phyloP scores from a whole-genome alignment of 1,140 invertebrate genomes.

The Bombus superbus region DNA sequence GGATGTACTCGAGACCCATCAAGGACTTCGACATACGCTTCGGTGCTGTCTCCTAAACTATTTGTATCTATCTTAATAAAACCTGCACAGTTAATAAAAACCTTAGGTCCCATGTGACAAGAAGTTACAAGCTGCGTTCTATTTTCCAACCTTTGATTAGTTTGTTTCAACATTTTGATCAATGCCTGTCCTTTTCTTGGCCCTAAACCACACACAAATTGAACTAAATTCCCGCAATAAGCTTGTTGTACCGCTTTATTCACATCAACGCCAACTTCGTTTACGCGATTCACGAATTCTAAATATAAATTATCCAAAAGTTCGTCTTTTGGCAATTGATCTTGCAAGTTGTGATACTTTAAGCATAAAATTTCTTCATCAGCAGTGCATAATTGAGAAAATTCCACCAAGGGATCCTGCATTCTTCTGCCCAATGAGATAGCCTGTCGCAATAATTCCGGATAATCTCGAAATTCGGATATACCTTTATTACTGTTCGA shows the following conservation, averaged over 20 bases:
- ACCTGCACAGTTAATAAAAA: conserved; percentile 99
- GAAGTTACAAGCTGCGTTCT: conserved; percentile 96
- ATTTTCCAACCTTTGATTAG: conserved; percentile 96
- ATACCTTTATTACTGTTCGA: conserved; percentile 94
- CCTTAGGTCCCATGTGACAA: conserved; percentile 98
- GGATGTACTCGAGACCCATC: conserved; percentile 99
- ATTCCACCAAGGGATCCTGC: conserved; percentile 98
- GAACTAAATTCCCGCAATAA: conserved; percentile 94
- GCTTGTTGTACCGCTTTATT: conserved; percentile 95
- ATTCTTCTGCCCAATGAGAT: conserved; percentile 95
- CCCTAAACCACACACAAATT: conserved; percentile 99
- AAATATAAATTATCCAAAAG: conserved; percentile 92
- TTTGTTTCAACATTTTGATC: conserved; percentile 95
- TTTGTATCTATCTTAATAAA: conserved; percentile 99
- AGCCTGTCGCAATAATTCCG: conserved; percentile 93
- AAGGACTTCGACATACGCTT: conserved; percentile 97
- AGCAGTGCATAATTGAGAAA: conserved; percentile 96
- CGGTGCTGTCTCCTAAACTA: conserved; percentile 95
- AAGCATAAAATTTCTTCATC: conserved; percentile 98
- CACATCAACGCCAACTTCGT: conserved; percentile 99
- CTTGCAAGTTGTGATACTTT: conserved; percentile 90
- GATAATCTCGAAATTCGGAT: conserved; percentile 96
- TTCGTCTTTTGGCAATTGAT: conserved; percentile 93
- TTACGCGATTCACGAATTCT: conserved; percentile 97
- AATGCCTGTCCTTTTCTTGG: conserved; percentile 96